Evolutionary conservation across 1,140 invertebrate species (phyloP).

Genomic region (Mamestra configurata): DNA sequence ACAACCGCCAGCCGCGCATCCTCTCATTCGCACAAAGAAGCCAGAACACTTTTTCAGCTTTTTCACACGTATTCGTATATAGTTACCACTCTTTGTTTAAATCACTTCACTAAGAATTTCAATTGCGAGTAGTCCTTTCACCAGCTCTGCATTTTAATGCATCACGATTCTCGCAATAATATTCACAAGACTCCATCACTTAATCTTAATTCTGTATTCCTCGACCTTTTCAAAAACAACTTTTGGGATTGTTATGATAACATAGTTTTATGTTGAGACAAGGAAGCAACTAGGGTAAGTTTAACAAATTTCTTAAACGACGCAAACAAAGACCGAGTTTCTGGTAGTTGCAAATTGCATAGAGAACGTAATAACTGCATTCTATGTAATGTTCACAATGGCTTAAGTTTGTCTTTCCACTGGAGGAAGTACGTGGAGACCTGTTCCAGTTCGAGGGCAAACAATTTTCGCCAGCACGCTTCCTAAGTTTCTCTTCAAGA

Average conservation of each 20-base stretch:
- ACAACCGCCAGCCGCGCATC: constrained; percentile 76
- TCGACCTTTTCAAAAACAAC: constrained; percentile 57
- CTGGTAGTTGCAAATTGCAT: constrained; percentile 57
- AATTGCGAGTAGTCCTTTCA: constrained; percentile 56
- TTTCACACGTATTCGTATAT: constrained; percentile 60
- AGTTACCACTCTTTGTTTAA: constrained; percentile 44
- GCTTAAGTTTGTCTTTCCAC: constrained; percentile 65
- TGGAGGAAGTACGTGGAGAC: constrained; percentile 53
- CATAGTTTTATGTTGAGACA: background rate
- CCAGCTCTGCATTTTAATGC: constrained; percentile 44
- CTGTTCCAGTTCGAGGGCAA: constrained; percentile 59
- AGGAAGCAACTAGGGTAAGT: background rate
- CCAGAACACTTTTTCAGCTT: constrained; percentile 60
- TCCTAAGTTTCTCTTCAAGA: constrained; percentile 53
- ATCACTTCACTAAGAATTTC: constrained; percentile 53
- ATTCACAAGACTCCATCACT: constrained; percentile 68
- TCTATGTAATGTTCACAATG: constrained; percentile 63
- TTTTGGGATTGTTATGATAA: background rate
- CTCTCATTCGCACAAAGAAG: constrained; percentile 76
- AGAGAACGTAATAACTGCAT: constrained; percentile 60
- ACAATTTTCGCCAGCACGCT: constrained; percentile 56
- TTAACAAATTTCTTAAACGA: constrained; percentile 30
- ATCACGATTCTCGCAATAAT: constrained; percentile 40
- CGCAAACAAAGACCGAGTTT: constrained; percentile 55
- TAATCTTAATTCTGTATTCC: constrained; percentile 28